These are phyloP conservation scores for Sebastes wilsoni DNA, from an alignment of 2,797 vertebrate species.

Conservation along the genomic window DNA sequence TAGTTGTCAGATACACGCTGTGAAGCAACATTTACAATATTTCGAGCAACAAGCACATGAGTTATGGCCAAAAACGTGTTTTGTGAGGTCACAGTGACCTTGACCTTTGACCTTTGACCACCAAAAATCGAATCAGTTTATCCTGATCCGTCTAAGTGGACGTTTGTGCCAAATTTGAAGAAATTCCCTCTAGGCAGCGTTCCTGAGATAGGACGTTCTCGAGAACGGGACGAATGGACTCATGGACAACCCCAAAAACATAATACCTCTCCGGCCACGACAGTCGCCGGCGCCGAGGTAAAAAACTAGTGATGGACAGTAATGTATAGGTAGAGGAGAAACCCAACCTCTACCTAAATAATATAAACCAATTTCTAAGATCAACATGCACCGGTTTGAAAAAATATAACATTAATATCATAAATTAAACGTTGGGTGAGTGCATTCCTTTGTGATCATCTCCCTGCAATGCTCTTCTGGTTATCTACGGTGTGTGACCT, in stretches of 20 bases:
- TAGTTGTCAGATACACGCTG: too few relatives aligned
- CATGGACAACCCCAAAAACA: too few relatives aligned
- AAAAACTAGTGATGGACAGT: too few relatives aligned
- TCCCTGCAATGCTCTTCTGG: background rate
- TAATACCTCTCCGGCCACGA: too few relatives aligned
- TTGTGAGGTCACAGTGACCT: background rate
- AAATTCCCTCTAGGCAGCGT: background rate
- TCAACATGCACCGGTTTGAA: background rate
- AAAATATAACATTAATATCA: background rate
- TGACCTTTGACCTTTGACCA: background rate
- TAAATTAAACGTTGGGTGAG: background rate
- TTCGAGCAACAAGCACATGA: too few relatives aligned
- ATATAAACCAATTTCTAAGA: background rate
- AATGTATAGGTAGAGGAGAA: too few relatives aligned
- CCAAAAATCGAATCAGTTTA: too few relatives aligned
- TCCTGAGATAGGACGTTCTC: background rate
- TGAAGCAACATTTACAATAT: too few relatives aligned
- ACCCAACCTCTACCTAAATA: background rate
- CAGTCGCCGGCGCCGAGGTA: too few relatives aligned
- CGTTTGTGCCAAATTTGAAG: too few relatives aligned
- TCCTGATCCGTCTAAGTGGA: background rate
- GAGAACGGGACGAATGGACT: background rate
- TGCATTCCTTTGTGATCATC: too few relatives aligned
- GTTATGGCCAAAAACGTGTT: too few relatives aligned
- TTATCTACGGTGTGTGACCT: background rate